These are phyloP conservation scores for Crotalus tigris DNA, from an alignment of 2,113 vertebrate species.

Conservation along the genomic window DNA sequence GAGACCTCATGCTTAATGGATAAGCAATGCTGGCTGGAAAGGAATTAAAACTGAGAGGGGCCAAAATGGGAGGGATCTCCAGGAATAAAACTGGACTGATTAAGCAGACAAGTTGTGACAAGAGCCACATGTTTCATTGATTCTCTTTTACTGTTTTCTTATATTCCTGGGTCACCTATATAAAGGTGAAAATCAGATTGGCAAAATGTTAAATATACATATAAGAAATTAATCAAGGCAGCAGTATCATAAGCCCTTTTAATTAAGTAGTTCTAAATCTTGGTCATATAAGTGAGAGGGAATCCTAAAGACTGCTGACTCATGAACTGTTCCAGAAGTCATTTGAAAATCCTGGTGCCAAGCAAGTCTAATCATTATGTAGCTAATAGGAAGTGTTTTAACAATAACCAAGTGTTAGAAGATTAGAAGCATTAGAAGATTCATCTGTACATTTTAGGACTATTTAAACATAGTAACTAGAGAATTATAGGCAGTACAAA, in stretches of 20 bases:
- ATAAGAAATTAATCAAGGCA: not conserved
- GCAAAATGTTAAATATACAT: not conserved
- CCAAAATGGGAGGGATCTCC: not conserved
- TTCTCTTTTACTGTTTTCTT: not conserved
- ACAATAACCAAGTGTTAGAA: not conserved
- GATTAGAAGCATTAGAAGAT: not conserved
- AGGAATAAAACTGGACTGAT: not conserved
- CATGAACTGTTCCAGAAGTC: not conserved
- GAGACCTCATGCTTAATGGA: not conserved
- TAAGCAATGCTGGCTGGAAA: not conserved
- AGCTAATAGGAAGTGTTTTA: not conserved
- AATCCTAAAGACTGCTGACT: rapidly evolving
- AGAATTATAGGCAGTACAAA: not conserved
- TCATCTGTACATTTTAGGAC: not conserved
- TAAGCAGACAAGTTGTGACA: not conserved
- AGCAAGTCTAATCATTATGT: rapidly evolving
- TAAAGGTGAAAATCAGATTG: not conserved
- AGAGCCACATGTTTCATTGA: not conserved
- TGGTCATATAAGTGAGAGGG: not conserved
- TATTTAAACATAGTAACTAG: not conserved
- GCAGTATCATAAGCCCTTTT: not conserved
- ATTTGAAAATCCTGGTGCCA: not conserved
- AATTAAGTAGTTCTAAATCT: not conserved
- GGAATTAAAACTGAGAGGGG: not conserved
- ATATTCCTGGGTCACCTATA: not conserved